These are phyloP conservation scores for Drosophila athabasca DNA, from an alignment of 1,140 invertebrate species.

Conservation along the genomic window DNA sequence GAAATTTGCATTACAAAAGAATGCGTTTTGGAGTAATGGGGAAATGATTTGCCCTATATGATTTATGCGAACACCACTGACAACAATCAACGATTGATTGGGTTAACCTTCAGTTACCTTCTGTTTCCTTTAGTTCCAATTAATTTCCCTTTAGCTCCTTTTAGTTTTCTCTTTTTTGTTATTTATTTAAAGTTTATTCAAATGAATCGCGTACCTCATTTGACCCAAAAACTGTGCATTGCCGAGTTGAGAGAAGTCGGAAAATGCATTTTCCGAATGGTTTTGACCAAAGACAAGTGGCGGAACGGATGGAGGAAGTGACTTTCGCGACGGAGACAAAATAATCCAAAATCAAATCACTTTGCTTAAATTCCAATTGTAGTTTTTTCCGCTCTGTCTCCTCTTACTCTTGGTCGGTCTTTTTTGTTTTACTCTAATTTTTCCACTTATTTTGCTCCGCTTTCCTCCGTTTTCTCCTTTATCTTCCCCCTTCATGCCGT, in stretches of 20 bases:
- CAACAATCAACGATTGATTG: constrained; percentile 29
- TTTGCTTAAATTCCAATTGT: constrained; percentile 71
- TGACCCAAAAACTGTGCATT: constrained; percentile 36
- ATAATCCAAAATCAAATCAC: constrained; percentile 70
- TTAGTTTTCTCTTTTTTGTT: too few species aligned
- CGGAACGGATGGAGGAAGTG: constrained; percentile 34
- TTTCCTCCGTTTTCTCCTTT: neutral
- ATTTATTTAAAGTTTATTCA: constrained; percentile 30
- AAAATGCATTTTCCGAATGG: constrained; percentile 64
- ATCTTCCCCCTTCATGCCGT: too few species aligned
- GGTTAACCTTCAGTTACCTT: neutral
- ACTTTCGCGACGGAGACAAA: constrained; percentile 44
- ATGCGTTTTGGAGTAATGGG: constrained; percentile 2
- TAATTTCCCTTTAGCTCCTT: too few species aligned
- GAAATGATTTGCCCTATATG: constrained; percentile 45
- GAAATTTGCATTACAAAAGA: constrained; percentile 69
- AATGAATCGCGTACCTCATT: constrained; percentile 9
- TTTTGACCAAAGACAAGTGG: constrained; percentile 35
- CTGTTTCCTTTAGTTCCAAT: constrained; percentile 1
- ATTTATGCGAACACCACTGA: constrained; percentile 59
- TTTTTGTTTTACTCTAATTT: constrained; percentile 14
- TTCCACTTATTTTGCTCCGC: constrained; percentile 7
- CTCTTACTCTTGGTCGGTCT: constrained; percentile 3
- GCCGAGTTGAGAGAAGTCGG: neutral
- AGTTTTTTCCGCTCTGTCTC: constrained; percentile 26